Evolutionary conservation across 2,888 invertebrate species (phyloP), one percentile per base, ranked within the genome.

Genomic region (Gymnoscelis rufifasciata): DNA sequence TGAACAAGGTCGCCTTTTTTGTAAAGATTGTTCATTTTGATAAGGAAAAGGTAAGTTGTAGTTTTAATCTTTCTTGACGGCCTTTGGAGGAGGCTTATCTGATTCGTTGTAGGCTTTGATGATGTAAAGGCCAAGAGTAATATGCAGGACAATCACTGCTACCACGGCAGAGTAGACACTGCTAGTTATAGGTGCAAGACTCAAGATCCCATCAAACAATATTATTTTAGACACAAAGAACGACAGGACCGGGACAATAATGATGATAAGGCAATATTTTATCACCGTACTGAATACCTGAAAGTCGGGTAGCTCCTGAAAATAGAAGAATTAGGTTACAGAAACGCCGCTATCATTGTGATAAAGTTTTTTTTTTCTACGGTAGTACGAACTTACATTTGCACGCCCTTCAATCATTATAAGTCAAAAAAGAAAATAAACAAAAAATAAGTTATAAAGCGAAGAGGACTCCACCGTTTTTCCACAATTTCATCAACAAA

Each of bases 81-180:
- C 83, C 59, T 88, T 50, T 24, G 35, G 45, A 10, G 64, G 68
- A 37, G 66, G 33, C 65, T 71, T 87, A 0, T 83, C 90, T 8
- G 79, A 52, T 57, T 90, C 91, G 57, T 91, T 92, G 73, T 95
- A 95, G 0, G 95, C 95, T 64, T 90, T 90, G 69, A 92, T 93
- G 63, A 96, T 94, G 68, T 94, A 95, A 35, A 94, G 79, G 15
- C 93, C 95, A 48, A 96, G 71, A 2, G 94, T 93, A 52, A 94
- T 67, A 70, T 96, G 95, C 41, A 96, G 80, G 4, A 93, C 91
- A 4, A 94, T 64, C 7, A 96, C 91, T 0, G 95, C 93, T 35
- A 92, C 90, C 28, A 93, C 90, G 14, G 95, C 95, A 2, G 95
- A 92, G 73, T 93, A 94, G 24, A 95, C 93, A 74, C 94, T 95